A percentile compares a stretch with the other conserved stretches of the same genome.
phyloP scores from a whole-genome alignment of 1,140 invertebrate genomes.

The Berghia stephanieae region DNA sequence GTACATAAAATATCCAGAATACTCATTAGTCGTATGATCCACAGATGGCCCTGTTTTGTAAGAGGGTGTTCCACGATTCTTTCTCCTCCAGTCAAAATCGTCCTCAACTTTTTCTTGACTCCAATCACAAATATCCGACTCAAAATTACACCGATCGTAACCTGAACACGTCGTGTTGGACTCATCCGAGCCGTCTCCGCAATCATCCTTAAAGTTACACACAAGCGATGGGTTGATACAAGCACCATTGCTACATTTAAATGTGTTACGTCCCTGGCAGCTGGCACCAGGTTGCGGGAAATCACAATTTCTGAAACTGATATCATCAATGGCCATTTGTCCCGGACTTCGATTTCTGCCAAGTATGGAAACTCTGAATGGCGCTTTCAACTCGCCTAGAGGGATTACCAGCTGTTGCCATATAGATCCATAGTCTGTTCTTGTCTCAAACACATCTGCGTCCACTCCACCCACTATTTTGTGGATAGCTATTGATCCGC shows the following conservation, averaged over 20 bases:
- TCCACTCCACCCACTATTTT: too few species aligned
- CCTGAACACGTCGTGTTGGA: constrained; percentile 20
- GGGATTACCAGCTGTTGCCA: constrained; percentile 52
- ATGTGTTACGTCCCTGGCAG: constrained; percentile 49
- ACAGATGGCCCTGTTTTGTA: constrained; percentile 42
- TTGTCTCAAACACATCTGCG: constrained; percentile 33
- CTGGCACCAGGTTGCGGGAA: constrained; percentile 42
- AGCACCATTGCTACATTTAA: constrained; percentile 45
- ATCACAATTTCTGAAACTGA: constrained; percentile 69
- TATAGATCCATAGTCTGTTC: constrained; percentile 46
- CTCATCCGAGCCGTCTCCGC: constrained; percentile 66
- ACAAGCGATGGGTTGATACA: constrained; percentile 46
- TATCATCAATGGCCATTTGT: constrained; percentile 82
- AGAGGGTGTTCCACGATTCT: constrained; percentile 37
- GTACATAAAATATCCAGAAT: constrained; percentile 60
- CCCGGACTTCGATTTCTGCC: constrained; percentile 69
- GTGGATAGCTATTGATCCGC: too few species aligned
- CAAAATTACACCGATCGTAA: constrained; percentile 60
- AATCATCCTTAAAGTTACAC: constrained; percentile 66
- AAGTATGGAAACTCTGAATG: constrained; percentile 57
- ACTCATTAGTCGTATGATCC: constrained; percentile 29
- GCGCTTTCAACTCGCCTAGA: constrained; percentile 47
- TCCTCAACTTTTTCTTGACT: constrained; percentile 34
- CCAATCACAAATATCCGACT: constrained; percentile 61
- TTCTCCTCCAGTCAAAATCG: constrained; percentile 27